Base-by-base conservation (phyloP, 2,797 vertebrate genomes). In the Sylvilagus floridanus region DNA sequence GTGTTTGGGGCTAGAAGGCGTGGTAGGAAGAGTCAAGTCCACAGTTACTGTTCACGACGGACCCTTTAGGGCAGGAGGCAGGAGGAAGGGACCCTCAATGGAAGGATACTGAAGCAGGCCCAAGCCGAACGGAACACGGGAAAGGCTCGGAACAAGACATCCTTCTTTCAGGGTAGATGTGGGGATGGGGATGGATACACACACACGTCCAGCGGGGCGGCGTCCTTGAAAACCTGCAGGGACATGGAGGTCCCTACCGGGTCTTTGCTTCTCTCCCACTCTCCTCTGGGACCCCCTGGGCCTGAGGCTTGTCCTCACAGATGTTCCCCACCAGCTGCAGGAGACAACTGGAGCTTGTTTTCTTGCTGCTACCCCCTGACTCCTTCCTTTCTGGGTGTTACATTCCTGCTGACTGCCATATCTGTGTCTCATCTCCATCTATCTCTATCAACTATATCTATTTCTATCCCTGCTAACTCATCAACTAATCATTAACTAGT, bases 21-120 rank as follows among this genome's bases (percentile, higher is more conserved):
- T 4, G 16, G 10, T 11, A 62, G 63, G 65, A 63, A 87, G 77
- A 14, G 28, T n/a, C 30, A 84, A 75, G 57, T 35, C 69, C 69
- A 79, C 82, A 72, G 50, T 19, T 66, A 92, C 75, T 84, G 19
- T 16, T 90, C 88, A 50, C 26, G 42, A 47, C 9, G 42, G 42
- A 47, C 42, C 1, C 42, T 47, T 8, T 47, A 7, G 42, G 42
- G 8, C 42, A 28, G 52, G 50, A 82, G 75, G 16, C 30, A 50
- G 28, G 0, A 52, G 60, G 28, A 50, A 47, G 69, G 37, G n/a
- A 5, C 11, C 6, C n/a, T 47, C 28, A 71, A 17, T 54, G 71
- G 4, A 68, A 60, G 22, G 37, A 42, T 7, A 13, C 0, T 22
- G 32, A 9, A 52, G 1, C 42, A 71, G 7, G 19, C 30, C 37